Base-by-base conservation (phyloP, 2,797 vertebrate species). In the Morelia viridis region DNA sequence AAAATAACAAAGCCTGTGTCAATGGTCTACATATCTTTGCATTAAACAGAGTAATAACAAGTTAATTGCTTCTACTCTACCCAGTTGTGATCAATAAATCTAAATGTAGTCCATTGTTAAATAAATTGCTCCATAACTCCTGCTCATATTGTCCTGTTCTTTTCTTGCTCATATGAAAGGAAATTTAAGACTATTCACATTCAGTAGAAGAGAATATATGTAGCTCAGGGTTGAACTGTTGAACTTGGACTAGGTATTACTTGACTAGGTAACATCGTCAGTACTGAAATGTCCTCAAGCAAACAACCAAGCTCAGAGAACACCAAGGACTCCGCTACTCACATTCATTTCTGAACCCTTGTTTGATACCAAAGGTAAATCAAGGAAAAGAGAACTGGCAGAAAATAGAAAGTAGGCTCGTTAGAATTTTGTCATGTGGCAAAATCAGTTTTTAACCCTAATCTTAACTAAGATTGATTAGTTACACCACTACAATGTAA, bases 11-110 rank as follows among this genome's bases (percentile, higher is more conserved):
- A 71, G n/a, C 3, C 15, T 17, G 10, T 85, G 87, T 31, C 13
- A 91, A 91, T 10, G 92, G 50, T 6, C 87, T 92, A 91, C 76
- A 46, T 95, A 13, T 4, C 24, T 95, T 95, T 94, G 92, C 50
- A 50, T 91, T 92, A 91, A 85, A 91, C 64, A 91, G 46, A 92
- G 56, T 58, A 94, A 88, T 28, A 93, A 85, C 93, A 93, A 1
- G 71, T 87, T 92, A 92, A 87, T 87, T 94, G 6, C 1, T 62
- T 84, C 88, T 71, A 28, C 89, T 92, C 61, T 13, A 93, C 46
- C 1, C 93, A 91, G 88, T 88, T 60, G 5, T 65, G 68, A 92
- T 91, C 91, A 89, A 92, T 89, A 93, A 19, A 92, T 89, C 56
- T 88, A 94, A 95, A 94, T 35, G n/a, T 9, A 93, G 80, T n/a